Percentiles rank a stretch among this genome's conserved stretches.
These are phyloP conservation scores for Philhelius pedissequus DNA, from an alignment of 2,888 invertebrate species.

Conservation along the genomic window DNA sequence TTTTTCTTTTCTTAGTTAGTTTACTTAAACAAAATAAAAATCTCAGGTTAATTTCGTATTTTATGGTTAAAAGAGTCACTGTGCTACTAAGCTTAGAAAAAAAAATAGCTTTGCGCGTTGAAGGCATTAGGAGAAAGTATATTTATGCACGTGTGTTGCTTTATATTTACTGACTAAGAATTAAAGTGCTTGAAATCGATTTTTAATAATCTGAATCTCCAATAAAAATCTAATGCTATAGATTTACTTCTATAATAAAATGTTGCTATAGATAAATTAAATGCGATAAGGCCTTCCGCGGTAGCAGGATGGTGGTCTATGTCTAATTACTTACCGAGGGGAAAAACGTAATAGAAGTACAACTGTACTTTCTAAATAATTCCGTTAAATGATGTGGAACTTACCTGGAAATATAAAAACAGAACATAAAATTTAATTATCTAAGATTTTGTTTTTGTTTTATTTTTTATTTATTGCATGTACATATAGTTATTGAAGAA, in stretches of 20 bases:
- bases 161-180: neutral
- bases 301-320: neutral
- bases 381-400: slow-evolving; percentile 51
- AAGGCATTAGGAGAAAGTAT: slow-evolving; percentile 31
- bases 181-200: slow-evolving; percentile 35
- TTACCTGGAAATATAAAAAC: slow-evolving; percentile 52
- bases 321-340: slow-evolving; percentile 33
- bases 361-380: slow-evolving; percentile 50
- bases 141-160: neutral
- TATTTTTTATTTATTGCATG: neutral
- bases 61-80: neutral
- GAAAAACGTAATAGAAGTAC: neutral
- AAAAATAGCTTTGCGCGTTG: neutral
- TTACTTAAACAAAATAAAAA: too few species aligned
- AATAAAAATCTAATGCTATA: slow-evolving; percentile 8
- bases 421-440: neutral
- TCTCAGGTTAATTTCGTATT: neutral
- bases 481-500: neutral
- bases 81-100: neutral
- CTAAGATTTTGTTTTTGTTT: neutral
- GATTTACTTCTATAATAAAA: slow-evolving; percentile 4
- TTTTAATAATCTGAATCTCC: slow-evolving; percentile 47
- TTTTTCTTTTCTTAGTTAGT: too few species aligned
- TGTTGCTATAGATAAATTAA: slow-evolving; percentile 3
- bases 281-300: neutral